Evolutionary conservation across 1,140 invertebrate species (phyloP), one percentile per base, ranked within the genome.

Genomic region (Callitettix versicolor): DNA sequence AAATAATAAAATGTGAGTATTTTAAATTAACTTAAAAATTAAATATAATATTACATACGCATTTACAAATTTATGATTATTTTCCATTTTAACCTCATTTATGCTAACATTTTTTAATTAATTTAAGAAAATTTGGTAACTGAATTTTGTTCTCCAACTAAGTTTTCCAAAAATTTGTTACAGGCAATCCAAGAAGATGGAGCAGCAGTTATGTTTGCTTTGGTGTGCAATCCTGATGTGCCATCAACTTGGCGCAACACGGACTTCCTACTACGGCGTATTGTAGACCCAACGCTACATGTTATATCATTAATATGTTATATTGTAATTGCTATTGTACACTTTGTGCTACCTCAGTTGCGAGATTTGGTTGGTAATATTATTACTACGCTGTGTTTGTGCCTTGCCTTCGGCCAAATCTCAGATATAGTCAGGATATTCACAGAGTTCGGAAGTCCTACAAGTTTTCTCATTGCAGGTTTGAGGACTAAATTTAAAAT

Each of bases 281-380:
- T 88, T 30, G 65, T 88, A 0, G 84, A 87, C 70, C 86, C 86
- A 14, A 70, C 82, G 36, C 85, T 86, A 50, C 84, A 86, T 66
- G 78, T 76, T 0, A 75, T 88, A 30, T 74, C 82, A 1, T 81
- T 89, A 54, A 71, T 79, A 4, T 79, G 84, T 51, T 80, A 85
- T 57, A 64, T 88, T n/a, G 64, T 82, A 1, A 79, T 87, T 11
- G 82, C 85, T 4, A 77, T 89, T n/a, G 77, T 88, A 51, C 88
- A 89, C 64, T 89, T 89, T 67, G 80, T 89, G 15, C 69, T 91
- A 57, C 86, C 86, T n/a, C 87, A 87, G 36, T 71, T 91, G 43
- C 71, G 86, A 62, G 86, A 91, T 73, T 70, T 90, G 20, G 79
- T 85, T 21, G 88, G 88, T 14, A 90, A 89, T 66, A 88, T 90